Conservation (phyloP, 2,113 vertebrate species). For the Dasyurus viverrinus region DNA sequence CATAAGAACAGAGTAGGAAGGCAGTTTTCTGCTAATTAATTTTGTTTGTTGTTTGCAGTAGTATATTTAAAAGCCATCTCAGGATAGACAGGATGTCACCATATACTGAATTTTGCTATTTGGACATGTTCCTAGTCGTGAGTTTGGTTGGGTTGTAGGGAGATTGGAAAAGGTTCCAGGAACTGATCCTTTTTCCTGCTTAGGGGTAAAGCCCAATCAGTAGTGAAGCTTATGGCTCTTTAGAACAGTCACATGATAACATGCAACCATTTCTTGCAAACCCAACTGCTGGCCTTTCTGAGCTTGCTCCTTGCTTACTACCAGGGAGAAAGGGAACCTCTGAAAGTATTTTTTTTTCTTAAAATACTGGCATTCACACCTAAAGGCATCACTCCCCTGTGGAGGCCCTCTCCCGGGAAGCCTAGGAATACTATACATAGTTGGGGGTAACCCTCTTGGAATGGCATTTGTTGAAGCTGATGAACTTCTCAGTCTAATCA, state of each 20-base stretch:
- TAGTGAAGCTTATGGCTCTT: background rate
- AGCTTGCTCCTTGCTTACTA: too few relatives aligned
- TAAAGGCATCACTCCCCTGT: too few relatives aligned
- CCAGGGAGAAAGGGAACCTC: too few relatives aligned
- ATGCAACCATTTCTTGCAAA: background rate
- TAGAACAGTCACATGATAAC: background rate
- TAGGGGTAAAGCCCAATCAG: background rate
- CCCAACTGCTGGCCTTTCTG: too few relatives aligned
- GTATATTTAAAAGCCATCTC: background rate
- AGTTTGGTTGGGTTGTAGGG: background rate
- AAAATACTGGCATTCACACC: too few relatives aligned
- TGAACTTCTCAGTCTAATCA: background rate
- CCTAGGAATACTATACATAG: too few relatives aligned
- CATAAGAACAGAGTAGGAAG: background rate
- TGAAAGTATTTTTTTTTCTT: too few relatives aligned
- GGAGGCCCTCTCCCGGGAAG: too few relatives aligned
- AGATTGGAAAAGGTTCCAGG: background rate
- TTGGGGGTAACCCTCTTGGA: background rate
- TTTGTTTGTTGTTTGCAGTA: background rate
- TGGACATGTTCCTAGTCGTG: background rate
- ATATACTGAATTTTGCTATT: background rate
- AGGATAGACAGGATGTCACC: too few relatives aligned
- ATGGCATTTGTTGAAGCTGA: too few relatives aligned
- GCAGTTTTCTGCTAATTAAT: background rate
- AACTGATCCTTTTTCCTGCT: background rate